Conservation (phyloP, 2,113 vertebrate genomes). For the Tetrax tetrax region DNA sequence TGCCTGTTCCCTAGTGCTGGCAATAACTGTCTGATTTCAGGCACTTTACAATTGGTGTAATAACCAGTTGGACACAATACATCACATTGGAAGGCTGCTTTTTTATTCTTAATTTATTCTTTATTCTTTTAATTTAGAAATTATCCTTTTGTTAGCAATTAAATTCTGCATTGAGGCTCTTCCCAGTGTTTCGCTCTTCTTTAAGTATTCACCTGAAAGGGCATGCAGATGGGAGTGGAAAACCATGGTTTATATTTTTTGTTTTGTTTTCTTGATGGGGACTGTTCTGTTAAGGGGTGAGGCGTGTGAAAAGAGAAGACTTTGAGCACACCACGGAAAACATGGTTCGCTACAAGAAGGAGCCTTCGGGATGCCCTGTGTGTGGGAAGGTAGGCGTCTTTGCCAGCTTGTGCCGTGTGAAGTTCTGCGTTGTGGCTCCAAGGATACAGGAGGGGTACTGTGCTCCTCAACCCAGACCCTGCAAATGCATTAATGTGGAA, state of each 20-base stretch:
- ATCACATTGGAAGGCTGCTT: neutral
- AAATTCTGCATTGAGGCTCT: neutral
- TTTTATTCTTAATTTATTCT: neutral
- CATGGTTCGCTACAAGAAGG: slow-evolving; percentile 94
- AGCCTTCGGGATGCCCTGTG: slow-evolving; percentile 94
- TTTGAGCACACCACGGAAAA: slow-evolving; percentile 87
- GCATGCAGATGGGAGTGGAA: slow-evolving; percentile 17
- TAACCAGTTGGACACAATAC: neutral
- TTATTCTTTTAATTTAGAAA: neutral
- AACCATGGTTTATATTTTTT: slow-evolving; percentile 52
- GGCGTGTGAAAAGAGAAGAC: slow-evolving; percentile 92
- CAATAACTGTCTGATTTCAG: neutral
- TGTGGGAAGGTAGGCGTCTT: slow-evolving; percentile 87
- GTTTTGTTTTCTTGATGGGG: slow-evolving; percentile 49
- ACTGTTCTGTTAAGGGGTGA: slow-evolving; percentile 81
- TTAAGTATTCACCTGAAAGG: neutral
- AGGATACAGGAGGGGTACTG: neutral
- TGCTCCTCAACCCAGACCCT: neutral
- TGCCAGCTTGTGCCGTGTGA: neutral
- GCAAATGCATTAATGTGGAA: neutral
- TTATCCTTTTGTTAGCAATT: neutral
- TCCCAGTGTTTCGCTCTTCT: neutral
- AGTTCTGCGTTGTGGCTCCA: neutral
- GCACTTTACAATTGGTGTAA: neutral
- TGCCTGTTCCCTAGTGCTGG: neutral